Evolutionary conservation across 2,888 invertebrate species (phyloP).

Genomic region (Apamea anceps): DNA sequence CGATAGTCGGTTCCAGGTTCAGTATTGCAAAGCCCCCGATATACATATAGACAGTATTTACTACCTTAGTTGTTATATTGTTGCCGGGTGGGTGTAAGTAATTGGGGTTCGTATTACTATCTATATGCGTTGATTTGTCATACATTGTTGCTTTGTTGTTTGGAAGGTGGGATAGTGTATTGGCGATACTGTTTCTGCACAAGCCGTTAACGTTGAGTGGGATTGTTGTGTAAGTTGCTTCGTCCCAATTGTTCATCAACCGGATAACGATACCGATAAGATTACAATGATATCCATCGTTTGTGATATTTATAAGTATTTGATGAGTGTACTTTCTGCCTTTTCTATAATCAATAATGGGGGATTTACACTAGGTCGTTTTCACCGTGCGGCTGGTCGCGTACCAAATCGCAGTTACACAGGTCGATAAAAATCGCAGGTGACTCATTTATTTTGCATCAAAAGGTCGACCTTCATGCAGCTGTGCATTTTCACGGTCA

Average conservation of each 20-base stretch:
- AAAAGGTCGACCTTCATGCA: neutral
- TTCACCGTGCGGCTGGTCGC: neutral
- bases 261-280: neutral
- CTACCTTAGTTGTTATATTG: conserved; percentile 26
- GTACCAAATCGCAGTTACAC: neutral
- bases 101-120: conserved; percentile 41
- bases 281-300: neutral
- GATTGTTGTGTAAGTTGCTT: neutral
- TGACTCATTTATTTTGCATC: no score
- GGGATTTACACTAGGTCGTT: neutral
- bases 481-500: no score
- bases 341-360: neutral
- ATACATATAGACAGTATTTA: conserved; percentile 40
- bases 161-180: conserved; percentile 28
- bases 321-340: neutral
- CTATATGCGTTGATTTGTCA: conserved; percentile 14
- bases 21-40: conserved; percentile 38
- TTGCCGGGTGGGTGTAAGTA: conserved; percentile 30
- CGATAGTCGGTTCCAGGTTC: conserved; percentile 53
- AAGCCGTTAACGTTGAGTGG: neutral
- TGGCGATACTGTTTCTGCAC: conserved; percentile 7
- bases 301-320: neutral
- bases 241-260: neutral
- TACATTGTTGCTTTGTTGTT: conserved; percentile 30
- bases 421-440: no score